Conservation (phyloP, 2,888 invertebrate genomes). For the Saturnia pavonia region DNA sequence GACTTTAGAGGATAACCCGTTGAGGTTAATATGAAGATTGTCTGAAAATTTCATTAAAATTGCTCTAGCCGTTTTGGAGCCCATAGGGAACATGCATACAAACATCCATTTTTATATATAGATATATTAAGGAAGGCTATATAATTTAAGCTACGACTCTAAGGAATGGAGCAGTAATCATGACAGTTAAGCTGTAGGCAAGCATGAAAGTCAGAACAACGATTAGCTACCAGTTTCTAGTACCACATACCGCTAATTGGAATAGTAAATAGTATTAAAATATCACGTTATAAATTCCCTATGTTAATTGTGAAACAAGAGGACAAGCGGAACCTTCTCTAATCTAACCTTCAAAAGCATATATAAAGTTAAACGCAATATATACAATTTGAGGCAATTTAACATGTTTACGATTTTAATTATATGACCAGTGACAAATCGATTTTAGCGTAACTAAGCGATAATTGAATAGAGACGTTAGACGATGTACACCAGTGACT, state of each 20-base stretch:
- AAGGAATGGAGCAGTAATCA: too few relatives aligned
- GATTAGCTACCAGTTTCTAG: too few relatives aligned
- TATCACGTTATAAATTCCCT: not conserved
- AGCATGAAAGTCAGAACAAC: too few relatives aligned
- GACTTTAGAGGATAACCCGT: too few relatives aligned
- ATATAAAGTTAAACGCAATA: constrained; percentile 5
- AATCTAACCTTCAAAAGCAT: not conserved
- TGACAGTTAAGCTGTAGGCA: too few relatives aligned
- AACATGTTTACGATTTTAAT: constrained; percentile 13
- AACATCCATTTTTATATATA: too few relatives aligned
- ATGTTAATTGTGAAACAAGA: not conserved
- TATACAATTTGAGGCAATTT: constrained; percentile 1
- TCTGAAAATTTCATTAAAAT: too few relatives aligned
- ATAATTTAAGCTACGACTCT: too few relatives aligned
- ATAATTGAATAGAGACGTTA: constrained; percentile 24
- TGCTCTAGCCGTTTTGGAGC: too few relatives aligned
- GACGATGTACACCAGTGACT: constrained; percentile 8
- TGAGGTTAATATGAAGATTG: too few relatives aligned
- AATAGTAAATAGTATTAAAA: not conserved
- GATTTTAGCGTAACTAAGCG: not conserved
- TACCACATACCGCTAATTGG: not conserved
- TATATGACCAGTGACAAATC: constrained; percentile 7
- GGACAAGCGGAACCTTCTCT: not conserved
- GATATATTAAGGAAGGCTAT: too few relatives aligned
- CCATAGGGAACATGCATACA: too few relatives aligned